These are phyloP conservation scores for Tenrec ecaudatus DNA, from an alignment of 2,113 vertebrate species.

Conservation along the genomic window DNA sequence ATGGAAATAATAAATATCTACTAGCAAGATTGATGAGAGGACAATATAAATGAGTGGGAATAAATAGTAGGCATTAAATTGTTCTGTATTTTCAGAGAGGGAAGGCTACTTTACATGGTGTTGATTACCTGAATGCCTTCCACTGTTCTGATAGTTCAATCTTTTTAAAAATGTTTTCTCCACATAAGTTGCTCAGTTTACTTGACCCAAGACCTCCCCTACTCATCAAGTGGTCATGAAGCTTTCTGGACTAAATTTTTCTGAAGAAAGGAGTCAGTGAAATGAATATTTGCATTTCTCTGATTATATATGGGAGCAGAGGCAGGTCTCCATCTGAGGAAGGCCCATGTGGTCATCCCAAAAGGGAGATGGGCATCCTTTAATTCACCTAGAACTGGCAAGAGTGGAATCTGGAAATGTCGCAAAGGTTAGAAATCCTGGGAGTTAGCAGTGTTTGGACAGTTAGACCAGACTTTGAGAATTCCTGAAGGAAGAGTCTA, in stretches of 20 bases:
- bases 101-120: not conserved
- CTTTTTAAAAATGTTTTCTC: slow-evolving; percentile 18
- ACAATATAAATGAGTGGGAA: slow-evolving; percentile 27
- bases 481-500: not conserved
- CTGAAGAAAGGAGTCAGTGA: slow-evolving; percentile 3
- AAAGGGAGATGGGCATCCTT: not conserved
- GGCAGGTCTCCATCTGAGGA: not conserved
- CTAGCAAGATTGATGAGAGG: not conserved
- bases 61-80: slow-evolving; percentile 30
- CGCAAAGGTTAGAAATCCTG: not conserved
- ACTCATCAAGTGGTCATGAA: not conserved
- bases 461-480: not conserved
- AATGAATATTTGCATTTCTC: slow-evolving; percentile 6
- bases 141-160: not conserved
- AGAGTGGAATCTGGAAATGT: not conserved
- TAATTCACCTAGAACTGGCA: not conserved
- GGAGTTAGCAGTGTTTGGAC: not conserved
- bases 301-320: not conserved
- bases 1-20: not conserved
- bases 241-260: slow-evolving; percentile 36
- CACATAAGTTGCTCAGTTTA: slow-evolving; percentile 6
- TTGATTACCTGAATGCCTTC: not conserved
- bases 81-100: not conserved
- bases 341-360: not conserved
- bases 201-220: not conserved